Conservation (phyloP, 2,888 invertebrate species). For the Acanthosoma haemorrhoidale region DNA sequence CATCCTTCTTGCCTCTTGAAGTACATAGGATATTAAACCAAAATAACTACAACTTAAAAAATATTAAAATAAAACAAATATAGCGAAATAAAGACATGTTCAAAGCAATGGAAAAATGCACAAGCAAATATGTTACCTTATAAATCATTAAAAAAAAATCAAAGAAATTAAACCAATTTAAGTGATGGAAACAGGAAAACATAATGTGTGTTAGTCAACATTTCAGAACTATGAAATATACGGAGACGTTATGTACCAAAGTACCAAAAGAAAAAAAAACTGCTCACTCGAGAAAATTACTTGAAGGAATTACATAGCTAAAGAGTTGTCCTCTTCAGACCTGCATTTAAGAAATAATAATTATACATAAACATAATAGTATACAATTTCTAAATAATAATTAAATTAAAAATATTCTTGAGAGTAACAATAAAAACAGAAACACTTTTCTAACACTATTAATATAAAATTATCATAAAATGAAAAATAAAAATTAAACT, state of each 20-base stretch:
- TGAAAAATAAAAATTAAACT: too few species aligned
- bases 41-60: not conserved
- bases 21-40: not conserved
- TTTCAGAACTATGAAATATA: not conserved
- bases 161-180: not conserved
- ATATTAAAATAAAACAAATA: not conserved
- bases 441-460: too few species aligned
- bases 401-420: not conserved
- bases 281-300: constrained; percentile 6
- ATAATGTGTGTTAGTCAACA: not conserved
- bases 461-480: too few species aligned
- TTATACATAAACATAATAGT: not conserved
- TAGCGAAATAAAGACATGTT: not conserved
- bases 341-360: not conserved
- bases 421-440: too few species aligned
- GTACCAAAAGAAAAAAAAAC: not conserved
- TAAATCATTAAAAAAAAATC: not conserved
- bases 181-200: not conserved
- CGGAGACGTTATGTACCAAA: not conserved
- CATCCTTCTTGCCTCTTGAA: too few species aligned
- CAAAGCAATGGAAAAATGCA: not conserved
- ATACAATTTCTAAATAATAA: constrained; percentile 17
- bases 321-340: not conserved
- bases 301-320: constrained; percentile 3
- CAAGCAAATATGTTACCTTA: too few species aligned